Percentiles rank a stretch among this genome's conserved stretches.
These are phyloP conservation scores for Trichomalopsis sarcophagae DNA, from an alignment of 1,140 invertebrate species.

Conservation along the genomic window DNA sequence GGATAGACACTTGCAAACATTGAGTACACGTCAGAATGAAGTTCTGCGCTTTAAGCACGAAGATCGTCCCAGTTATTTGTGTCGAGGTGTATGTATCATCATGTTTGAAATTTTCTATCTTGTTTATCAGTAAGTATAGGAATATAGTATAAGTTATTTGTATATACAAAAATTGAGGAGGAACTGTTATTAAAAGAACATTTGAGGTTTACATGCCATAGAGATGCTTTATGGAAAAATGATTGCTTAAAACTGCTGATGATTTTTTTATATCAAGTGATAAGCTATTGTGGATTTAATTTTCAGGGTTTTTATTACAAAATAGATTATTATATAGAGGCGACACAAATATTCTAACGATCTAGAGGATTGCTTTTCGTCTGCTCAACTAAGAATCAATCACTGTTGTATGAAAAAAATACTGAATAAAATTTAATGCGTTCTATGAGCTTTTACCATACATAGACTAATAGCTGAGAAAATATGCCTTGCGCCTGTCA, in stretches of 20 bases:
- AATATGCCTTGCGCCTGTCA: background rate
- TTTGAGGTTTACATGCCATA: background rate
- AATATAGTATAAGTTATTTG: background rate
- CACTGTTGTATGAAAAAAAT: background rate
- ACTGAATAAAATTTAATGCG: background rate
- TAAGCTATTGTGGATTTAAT: background rate
- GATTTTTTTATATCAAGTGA: background rate
- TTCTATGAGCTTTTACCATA: background rate
- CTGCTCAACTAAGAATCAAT: background rate
- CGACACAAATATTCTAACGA: background rate
- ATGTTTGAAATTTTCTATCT: constrained; percentile 22
- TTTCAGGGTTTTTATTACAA: background rate
- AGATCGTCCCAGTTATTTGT: constrained; percentile 67
- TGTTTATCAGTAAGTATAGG: background rate
- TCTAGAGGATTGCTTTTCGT: background rate
- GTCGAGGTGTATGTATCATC: constrained; percentile 43
- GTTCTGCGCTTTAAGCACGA: constrained; percentile 62
- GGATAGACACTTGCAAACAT: constrained; percentile 22
- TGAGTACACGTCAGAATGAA: constrained; percentile 49
- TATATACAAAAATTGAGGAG: background rate
- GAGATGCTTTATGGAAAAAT: constrained; percentile 1
- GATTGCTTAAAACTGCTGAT: background rate
- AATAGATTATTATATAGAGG: too few species aligned
- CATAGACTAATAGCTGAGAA: background rate
- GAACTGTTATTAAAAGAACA: background rate